These are phyloP conservation scores for Sus cebifrons DNA, from an alignment of 2,797 vertebrate genomes.

Conservation along the genomic window DNA sequence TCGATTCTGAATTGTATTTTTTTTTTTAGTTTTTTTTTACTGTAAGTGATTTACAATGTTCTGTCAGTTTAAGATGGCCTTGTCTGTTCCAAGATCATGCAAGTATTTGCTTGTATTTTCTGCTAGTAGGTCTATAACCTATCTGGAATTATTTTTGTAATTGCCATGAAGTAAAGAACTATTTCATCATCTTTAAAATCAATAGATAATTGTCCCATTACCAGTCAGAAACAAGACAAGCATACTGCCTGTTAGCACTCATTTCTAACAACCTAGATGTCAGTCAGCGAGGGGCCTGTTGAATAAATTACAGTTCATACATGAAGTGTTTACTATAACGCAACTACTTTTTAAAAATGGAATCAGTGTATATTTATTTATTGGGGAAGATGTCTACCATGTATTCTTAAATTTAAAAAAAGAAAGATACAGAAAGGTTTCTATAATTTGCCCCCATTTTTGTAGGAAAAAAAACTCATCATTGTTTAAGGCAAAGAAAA, in stretches of 20 bases:
- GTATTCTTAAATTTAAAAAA: constrained; percentile 4
- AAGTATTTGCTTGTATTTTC: not conserved
- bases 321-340: not conserved
- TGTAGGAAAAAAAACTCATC: not conserved
- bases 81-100: not conserved
- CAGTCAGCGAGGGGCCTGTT: not conserved
- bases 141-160: not conserved
- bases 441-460: not conserved
- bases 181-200: constrained; percentile 48
- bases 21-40: too few species aligned
- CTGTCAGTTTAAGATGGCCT: not conserved
- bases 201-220: not conserved
- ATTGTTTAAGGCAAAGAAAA: not conserved
- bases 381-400: not conserved
- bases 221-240: not conserved
- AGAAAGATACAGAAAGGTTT: not conserved
- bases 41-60: too few species aligned
- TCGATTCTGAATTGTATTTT: not conserved
- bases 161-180: not conserved
- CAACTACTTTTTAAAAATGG: not conserved
- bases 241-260: not conserved
- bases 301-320: not conserved
- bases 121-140: not conserved
- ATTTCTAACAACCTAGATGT: not conserved
- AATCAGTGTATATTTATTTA: not conserved